These are phyloP conservation scores for Ctenoplectra terminalis DNA, from an alignment of 1,140 invertebrate genomes.

Conservation along the genomic window DNA sequence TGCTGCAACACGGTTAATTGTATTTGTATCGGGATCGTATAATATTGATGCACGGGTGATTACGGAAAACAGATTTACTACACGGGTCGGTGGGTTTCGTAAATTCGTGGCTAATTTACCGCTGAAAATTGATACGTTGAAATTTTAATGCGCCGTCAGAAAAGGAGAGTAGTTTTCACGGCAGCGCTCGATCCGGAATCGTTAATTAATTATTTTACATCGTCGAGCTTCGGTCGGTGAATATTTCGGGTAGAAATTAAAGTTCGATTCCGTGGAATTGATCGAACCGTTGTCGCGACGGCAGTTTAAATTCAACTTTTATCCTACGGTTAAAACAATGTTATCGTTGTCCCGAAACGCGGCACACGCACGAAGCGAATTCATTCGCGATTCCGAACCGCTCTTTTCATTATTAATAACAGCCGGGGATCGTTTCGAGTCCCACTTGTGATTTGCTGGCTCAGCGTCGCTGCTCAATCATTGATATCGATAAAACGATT, in stretches of 20 bases:
- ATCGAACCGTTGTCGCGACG: no score
- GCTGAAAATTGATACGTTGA: conserved; percentile 15
- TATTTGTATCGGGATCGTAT: conserved; percentile 31
- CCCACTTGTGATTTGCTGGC: neutral
- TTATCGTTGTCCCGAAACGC: neutral
- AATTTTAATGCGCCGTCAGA: conserved; percentile 1
- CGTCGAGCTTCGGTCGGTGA: neutral
- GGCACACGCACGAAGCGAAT: neutral
- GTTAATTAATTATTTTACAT: conserved; percentile 24
- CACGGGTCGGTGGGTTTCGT: neutral
- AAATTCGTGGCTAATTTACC: conserved; percentile 20
- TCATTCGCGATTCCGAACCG: neutral
- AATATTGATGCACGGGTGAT: conserved; percentile 37
- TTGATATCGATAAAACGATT: neutral
- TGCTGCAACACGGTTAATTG: conserved; percentile 19
- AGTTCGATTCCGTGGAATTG: conserved; percentile 1
- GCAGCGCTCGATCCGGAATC: neutral
- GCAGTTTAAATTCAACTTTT: neutral
- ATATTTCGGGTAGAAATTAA: neutral
- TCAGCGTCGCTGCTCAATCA: neutral
- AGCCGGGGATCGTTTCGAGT: neutral
- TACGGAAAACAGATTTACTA: conserved; percentile 33
- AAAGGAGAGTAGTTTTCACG: neutral
- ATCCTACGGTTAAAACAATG: neutral
- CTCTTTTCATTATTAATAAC: conserved; percentile 18